Evolutionary conservation across 2,888 invertebrate genomes (phyloP), one percentile per base, ranked within the genome.

Genomic region (Drosophila suboccidentalis): DNA sequence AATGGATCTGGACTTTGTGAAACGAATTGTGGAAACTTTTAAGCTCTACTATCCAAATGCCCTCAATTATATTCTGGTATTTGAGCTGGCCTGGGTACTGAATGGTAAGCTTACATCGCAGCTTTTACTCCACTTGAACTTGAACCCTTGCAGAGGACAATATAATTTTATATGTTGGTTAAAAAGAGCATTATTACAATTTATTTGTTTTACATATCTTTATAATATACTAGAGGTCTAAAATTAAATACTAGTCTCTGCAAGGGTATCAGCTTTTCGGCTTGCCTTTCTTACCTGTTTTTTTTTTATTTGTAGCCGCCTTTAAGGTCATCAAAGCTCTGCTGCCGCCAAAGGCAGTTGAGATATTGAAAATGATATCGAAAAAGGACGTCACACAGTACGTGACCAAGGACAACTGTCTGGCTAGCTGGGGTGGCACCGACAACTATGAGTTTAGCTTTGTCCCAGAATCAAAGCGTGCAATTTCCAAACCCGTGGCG

Each of bases 41-140:
- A 98, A 98, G 92, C 93, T 94, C 19, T 98, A 98, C 91, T 98
- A 98, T 92, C 98, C 98, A 0, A 95, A 95, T 91, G 95, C 96
- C 89, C 93, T 97, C 71, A 98, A 97, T 87, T 97, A 97, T 90
- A 97, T 98, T 78, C 93, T 98, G 38, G 96, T 98, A 59, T 97
- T 94, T 91, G 98, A 98, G 91, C 97, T 98, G 97, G 97, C 98
- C 0, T 98, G 98, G 98, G 95, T 98, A 1, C 93, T 98, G 68
- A 97, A 96, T 88, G 96, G 96, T 96, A 93, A 93, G 93, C 32
- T 29, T 3, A 8, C 6, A 41, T 10, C 1, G 6, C 34, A 36
- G 55, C 47, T 17, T 19, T 46, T 34, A 4, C 8, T n/a, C 8
- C 5, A 9, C 13, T 26, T n/a, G 19, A 41, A 26, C 59, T 29